Evolutionary conservation across 2,888 invertebrate genomes (phyloP), one percentile per base, ranked within the genome.

Genomic region (Melangyna quadrimaculata): DNA sequence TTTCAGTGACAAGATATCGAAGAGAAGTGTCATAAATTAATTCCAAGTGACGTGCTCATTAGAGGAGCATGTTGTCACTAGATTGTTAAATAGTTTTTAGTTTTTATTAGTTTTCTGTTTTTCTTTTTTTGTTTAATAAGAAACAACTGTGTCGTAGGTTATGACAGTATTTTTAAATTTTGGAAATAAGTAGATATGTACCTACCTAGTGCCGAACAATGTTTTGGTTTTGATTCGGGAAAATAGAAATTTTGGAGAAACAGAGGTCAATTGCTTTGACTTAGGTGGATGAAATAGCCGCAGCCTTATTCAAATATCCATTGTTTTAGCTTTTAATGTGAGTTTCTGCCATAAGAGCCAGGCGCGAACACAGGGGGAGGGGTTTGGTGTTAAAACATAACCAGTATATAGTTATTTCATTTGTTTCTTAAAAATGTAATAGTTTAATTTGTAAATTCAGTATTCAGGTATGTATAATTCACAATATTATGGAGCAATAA

Each of bases 21-120:
- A 70, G 70, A 19, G 55, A 70, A 74, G 82, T 78, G 73, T 65
- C 78, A 78, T 83, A 83, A 83, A 83, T 83, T 78, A 24, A 70
- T 73, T 63, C 27, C 69, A 37, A 78, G 78, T 74, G 73, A 73
- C 78, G 22, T 61, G 45, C 78, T 82, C 82, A 78, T 82, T 82
- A 78, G 82, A 55, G 19, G 53, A 43, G 45, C 69, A 59, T 73
- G 78, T 82, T 73, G 78, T 72, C 70, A 35, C 53, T 55, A n/a
- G 45, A 19, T 65, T 65, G 32, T 57, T 70, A 12, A 53, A 27
- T 37, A 19, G 32, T 53, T 37, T 19, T 51, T 37, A 19, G 32
- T 53, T 37, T 19, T 51, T 57, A 29, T 57, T 57, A 43, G 24
- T 69, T 67, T 27, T 35, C 27, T 61, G 27, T 32, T 27, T 35